Percentiles rank a stretch among this genome's conserved stretches.
These are phyloP conservation scores for Erebia palarica DNA, from an alignment of 2,888 invertebrate species.

Conservation along the genomic window DNA sequence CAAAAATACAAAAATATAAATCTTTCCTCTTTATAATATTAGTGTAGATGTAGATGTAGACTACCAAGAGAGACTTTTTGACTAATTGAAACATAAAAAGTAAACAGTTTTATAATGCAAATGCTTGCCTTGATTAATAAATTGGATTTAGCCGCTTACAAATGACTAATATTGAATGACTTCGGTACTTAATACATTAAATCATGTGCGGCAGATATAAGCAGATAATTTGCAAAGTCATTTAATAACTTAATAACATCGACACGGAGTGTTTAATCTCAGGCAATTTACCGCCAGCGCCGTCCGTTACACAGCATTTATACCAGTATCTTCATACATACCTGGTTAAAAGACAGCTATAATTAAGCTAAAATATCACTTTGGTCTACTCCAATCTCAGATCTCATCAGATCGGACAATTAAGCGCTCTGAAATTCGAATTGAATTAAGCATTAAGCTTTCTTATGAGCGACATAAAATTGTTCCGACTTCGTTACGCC, in stretches of 20 bases:
- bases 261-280: conserved; percentile 44
- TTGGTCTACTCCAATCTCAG: conserved; percentile 55
- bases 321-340: conserved; percentile 45
- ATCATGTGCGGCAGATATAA: conserved; percentile 20
- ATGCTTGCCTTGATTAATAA: not conserved
- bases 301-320: conserved; percentile 48
- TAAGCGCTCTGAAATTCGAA: conserved; percentile 61
- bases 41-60: too few species aligned
- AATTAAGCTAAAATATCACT: conserved; percentile 62
- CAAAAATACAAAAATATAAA: too few species aligned
- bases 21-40: too few species aligned
- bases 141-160: not conserved
- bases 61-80: too few species aligned
- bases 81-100: too few species aligned
- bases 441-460: conserved; percentile 63
- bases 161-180: conserved; percentile 3
- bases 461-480: conserved; percentile 62
- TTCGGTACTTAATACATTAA: conserved; percentile 15
- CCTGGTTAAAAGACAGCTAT: conserved; percentile 51
- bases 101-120: not conserved
- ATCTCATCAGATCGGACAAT: conserved; percentile 56
- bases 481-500: conserved; percentile 59
- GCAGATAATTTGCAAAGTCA: conserved; percentile 39
- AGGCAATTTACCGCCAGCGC: conserved; percentile 47
- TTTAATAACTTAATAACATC: conserved; percentile 45